These are phyloP conservation scores for Drosophila histrio DNA, from an alignment of 2,888 invertebrate genomes.

Conservation along the genomic window DNA sequence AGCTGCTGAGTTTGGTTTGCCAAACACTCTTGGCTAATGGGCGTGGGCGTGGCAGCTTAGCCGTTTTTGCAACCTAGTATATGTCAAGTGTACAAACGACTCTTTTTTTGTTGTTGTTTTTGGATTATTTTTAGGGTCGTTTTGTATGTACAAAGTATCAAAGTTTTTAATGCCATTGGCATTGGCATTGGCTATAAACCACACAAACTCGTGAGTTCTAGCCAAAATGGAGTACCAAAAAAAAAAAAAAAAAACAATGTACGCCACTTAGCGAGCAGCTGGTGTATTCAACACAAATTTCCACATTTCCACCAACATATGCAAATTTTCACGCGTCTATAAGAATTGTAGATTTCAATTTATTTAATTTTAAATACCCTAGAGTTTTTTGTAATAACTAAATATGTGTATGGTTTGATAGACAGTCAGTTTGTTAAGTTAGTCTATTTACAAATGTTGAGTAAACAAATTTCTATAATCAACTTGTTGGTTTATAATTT, in stretches of 20 bases:
- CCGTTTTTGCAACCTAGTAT: constrained; percentile 55
- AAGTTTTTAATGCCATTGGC: constrained; percentile 67
- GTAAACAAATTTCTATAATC: neutral
- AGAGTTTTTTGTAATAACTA: neutral
- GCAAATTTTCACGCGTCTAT: constrained; percentile 71
- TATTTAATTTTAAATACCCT: constrained; percentile 32
- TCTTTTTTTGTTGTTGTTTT: neutral
- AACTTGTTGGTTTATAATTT: neutral
- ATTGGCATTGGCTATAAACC: constrained; percentile 44
- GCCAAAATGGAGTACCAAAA: neutral
- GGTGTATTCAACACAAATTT: constrained; percentile 26
- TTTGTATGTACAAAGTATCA: constrained; percentile 34
- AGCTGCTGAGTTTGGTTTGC: constrained; percentile 11
- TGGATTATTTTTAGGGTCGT: constrained; percentile 12
- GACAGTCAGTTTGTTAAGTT: constrained; percentile 22
- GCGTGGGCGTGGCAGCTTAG: constrained; percentile 47
- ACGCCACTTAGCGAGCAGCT: constrained; percentile 64
- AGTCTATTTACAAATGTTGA: neutral
- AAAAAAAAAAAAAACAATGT: neutral
- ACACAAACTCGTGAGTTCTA: constrained; percentile 38
- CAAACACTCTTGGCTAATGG: constrained; percentile 20
- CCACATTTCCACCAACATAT: constrained; percentile 65
- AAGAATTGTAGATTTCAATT: constrained; percentile 29
- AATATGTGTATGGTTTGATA: constrained; percentile 10
- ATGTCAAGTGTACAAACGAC: constrained; percentile 24